Evolutionary conservation across 2,888 invertebrate genomes (phyloP).

Genomic region (Bombylius discolor): DNA sequence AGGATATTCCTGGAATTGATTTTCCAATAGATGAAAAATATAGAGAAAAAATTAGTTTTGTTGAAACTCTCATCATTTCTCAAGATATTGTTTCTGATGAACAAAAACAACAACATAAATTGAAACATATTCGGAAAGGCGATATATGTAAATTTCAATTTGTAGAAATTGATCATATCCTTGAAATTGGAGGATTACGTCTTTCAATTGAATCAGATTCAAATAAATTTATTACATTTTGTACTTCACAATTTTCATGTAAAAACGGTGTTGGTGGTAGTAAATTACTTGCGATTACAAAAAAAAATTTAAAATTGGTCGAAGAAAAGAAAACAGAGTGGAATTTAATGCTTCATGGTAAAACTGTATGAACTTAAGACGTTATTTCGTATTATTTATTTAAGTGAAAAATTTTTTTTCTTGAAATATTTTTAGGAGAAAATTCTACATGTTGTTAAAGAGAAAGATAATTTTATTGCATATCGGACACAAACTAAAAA

Average conservation of each 20-base stretch:
- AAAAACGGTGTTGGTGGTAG: neutral
- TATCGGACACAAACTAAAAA: slow-evolving; percentile 1
- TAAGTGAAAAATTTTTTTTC: neutral
- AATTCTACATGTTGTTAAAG: slow-evolving; percentile 1
- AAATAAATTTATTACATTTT: slow-evolving; percentile 3
- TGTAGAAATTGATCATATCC: neutral
- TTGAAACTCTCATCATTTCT: neutral
- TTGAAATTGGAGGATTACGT: slow-evolving; percentile 6
- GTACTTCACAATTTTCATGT: slow-evolving; percentile 6
- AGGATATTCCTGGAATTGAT: neutral
- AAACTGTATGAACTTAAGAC: neutral
- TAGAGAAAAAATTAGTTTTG: neutral
- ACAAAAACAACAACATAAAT: neutral
- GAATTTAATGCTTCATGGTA: neutral
- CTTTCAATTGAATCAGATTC: slow-evolving; percentile 4
- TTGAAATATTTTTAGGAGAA: slow-evolving; percentile 1
- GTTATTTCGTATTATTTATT: neutral
- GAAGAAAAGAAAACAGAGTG: slow-evolving; percentile 11
- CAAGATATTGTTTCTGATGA: neutral
- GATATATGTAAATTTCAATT: neutral
- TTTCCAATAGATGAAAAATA: neutral
- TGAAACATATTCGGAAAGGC: neutral
- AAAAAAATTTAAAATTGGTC: slow-evolving; percentile 4
- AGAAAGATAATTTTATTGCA: neutral
- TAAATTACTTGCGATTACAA: slow-evolving; percentile 6